Percentiles rank a stretch among this genome's conserved stretches.
These are phyloP conservation scores for Amorpha juglandis DNA, from an alignment of 2,888 invertebrate genomes.

Conservation along the genomic window DNA sequence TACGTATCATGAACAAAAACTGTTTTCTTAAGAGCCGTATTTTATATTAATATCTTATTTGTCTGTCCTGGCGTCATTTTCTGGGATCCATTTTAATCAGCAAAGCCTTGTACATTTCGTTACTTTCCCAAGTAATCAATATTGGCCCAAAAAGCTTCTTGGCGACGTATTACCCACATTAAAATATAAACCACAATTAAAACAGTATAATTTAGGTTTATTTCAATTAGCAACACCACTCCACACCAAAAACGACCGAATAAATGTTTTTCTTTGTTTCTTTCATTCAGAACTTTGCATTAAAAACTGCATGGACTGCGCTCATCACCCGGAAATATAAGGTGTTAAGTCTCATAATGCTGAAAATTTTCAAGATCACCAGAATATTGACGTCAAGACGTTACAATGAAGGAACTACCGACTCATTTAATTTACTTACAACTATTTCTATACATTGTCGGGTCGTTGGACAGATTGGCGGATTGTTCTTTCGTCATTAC, in stretches of 20 bases:
- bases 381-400: neutral
- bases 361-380: neutral
- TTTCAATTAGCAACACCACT: no score
- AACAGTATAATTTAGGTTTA: no score
- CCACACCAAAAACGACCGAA: no score
- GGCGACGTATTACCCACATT: no score
- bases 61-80: slow-evolving; percentile 3
- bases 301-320: no score
- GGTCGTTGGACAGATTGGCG: neutral
- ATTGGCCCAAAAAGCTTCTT: no score
- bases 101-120: neutral
- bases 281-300: no score
- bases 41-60: slow-evolving; percentile 14
- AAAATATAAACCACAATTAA: no score
- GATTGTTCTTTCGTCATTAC: neutral
- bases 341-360: no score
- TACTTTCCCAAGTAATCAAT: no score
- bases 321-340: no score
- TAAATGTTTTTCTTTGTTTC: no score
- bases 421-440: slow-evolving; percentile 6
- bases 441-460: slow-evolving; percentile 12
- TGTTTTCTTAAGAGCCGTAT: slow-evolving; percentile 18
- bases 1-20: slow-evolving; percentile 12
- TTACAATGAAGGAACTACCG: slow-evolving; percentile 14
- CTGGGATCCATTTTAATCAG: neutral